These are phyloP conservation scores for Xyrichtys novacula DNA, from an alignment of 2,797 vertebrate species.

Conservation along the genomic window DNA sequence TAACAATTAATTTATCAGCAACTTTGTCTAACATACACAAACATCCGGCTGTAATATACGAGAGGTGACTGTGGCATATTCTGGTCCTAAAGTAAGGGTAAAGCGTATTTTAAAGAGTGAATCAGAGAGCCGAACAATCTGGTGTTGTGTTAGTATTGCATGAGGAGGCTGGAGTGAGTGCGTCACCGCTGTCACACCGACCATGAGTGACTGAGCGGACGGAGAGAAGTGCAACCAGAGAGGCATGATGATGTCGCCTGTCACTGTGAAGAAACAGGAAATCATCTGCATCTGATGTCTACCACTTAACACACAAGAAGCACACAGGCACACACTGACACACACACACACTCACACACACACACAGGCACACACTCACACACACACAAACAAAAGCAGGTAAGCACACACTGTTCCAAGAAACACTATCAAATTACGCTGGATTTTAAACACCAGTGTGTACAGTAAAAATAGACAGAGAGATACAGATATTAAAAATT, in stretches of 20 bases:
- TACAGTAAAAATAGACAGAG: not conserved
- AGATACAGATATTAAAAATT: not conserved
- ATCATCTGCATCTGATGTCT: conserved; percentile 83
- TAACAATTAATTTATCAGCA: no score
- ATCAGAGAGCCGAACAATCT: not conserved
- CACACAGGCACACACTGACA: not conserved
- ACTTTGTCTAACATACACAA: no score
- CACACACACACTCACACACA: conserved; percentile 57
- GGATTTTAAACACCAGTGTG: not conserved
- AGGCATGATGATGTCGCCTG: conserved; percentile 73
- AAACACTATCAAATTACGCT: not conserved
- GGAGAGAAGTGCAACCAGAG: conserved; percentile 86
- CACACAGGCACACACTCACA: not conserved
- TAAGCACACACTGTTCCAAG: conserved; percentile 3
- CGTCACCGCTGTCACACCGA: conserved; percentile 53
- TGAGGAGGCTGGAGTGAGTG: conserved; percentile 61
- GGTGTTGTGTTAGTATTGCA: conserved; percentile 18
- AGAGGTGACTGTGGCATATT: no score
- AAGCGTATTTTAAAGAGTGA: no score
- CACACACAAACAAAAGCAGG: not conserved
- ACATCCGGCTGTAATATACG: no score
- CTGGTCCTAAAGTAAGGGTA: no score
- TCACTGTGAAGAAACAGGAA: conserved; percentile 84
- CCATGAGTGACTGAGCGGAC: conserved; percentile 56
- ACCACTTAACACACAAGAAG: conserved; percentile 69